These are phyloP conservation scores for Tauraco hartlaubi DNA, from an alignment of 2,797 vertebrate species.

Conservation along the genomic window DNA sequence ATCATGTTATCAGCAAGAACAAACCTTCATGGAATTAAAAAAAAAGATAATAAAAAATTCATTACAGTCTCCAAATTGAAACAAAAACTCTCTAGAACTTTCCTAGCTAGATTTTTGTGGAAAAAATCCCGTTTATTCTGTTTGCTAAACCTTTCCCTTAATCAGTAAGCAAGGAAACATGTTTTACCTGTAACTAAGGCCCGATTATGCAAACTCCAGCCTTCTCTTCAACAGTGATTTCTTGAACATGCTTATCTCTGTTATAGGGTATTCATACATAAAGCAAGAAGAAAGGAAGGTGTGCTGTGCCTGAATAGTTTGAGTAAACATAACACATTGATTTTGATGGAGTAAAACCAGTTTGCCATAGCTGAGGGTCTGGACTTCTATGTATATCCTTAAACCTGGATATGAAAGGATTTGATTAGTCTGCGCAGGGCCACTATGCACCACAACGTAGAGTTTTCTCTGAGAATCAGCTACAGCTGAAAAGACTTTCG, in stretches of 20 bases:
- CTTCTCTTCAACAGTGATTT: neutral
- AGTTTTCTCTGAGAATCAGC: neutral
- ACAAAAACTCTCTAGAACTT: conserved; percentile 6
- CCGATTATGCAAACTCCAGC: neutral
- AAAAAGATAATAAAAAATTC: conserved; percentile 63
- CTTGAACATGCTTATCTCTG: neutral
- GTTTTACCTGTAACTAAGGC: neutral
- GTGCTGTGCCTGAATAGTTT: neutral
- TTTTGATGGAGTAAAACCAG: neutral
- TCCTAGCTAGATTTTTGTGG: neutral
- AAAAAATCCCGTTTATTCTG: neutral
- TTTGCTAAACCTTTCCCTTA: neutral
- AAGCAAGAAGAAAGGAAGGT: neutral
- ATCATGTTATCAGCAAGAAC: conserved; percentile 76
- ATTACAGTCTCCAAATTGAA: conserved; percentile 61
- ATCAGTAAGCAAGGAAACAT: neutral
- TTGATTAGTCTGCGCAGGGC: neutral
- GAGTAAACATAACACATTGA: neutral
- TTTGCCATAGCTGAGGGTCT: neutral
- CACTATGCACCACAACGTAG: neutral
- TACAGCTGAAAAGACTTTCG: neutral
- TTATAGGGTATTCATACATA: neutral
- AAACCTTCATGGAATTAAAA: conserved; percentile 69
- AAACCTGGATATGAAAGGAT: neutral
- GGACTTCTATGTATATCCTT: neutral